Conservation (phyloP, 2,888 invertebrate genomes). For the Lottia scabra region DNA sequence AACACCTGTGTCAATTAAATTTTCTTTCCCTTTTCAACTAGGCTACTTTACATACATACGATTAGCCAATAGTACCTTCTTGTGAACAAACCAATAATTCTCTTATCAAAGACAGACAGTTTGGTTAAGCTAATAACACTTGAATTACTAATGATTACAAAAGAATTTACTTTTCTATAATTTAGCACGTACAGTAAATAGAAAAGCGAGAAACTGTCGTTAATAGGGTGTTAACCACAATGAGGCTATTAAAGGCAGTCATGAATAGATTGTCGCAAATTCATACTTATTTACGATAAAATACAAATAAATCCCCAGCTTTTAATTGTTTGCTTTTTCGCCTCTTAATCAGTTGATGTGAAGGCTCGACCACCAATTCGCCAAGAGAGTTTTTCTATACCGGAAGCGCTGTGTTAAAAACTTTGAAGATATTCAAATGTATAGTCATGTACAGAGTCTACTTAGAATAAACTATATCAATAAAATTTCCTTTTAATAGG, state of each 20-base stretch:
- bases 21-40: neutral
- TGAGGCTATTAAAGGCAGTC: neutral
- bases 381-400: too few relatives aligned
- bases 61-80: neutral
- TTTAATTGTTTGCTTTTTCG: neutral
- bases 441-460: too few relatives aligned
- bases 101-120: neutral
- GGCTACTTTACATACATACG: slow-evolving; percentile 5
- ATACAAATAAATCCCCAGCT: neutral
- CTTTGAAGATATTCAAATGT: too few relatives aligned
- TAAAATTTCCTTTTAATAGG: too few relatives aligned
- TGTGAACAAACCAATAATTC: neutral
- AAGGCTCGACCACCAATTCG: too few relatives aligned
- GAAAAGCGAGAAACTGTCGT: neutral
- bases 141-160: neutral
- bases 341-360: too few relatives aligned
- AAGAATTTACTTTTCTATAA: neutral
- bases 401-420: too few relatives aligned
- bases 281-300: neutral
- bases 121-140: neutral
- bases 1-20: slow-evolving; percentile 1
- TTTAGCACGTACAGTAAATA: slow-evolving; percentile 1
- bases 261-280: neutral
- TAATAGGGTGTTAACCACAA: slow-evolving; percentile 5
- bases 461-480: too few relatives aligned